Evolutionary conservation across 2,797 vertebrate species (phyloP), one percentile per base, ranked within the genome.

Genomic region (Trichosurus vulpecula): DNA sequence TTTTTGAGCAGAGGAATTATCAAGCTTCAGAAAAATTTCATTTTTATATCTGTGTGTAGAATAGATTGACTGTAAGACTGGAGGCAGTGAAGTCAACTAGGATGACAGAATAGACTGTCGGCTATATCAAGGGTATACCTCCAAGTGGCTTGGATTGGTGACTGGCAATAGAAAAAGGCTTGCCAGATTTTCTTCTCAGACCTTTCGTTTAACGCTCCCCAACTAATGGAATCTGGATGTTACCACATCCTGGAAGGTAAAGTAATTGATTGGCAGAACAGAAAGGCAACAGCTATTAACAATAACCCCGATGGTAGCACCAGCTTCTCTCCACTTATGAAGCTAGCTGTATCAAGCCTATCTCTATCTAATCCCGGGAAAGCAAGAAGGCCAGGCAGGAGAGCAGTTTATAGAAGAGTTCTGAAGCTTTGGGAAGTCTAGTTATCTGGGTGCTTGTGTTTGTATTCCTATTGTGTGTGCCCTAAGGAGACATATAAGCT

Each of bases 61-160:
- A 27, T 47, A 81, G 41, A 27, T 81, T 47, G n/a, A 25, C 41
- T 81, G 47, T 81, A 47, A 81, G 9, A 27, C 19, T 74, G 66
- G 41, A 47, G 9, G 22, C n/a, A 81, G 41, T 47, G 22, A 47
- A 41, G 22, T 47, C n/a, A 81, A 81, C 41, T 25, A 25, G 41
- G 8, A 47, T 47, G 41, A 47, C 19, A 47, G 1, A 6, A 81
- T 66, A n/a, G 8, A 47, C 0, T 27, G 6, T 25, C 74, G 66
- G 0, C 1, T 89, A 22, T n/a, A 35, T 91, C 14, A 52, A 92
- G 91, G 74, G 6, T 16, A 57, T 51, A 10, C 19, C 2, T 52
- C 29, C 95, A 89, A 92, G 90, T 93, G 91, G 92, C 53, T 94
- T 52, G 93, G 54, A 4, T 25, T 30, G 81, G 29, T 90, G 41